Evolutionary conservation across 2,113 vertebrate genomes (phyloP).

Genomic region (Istiophorus platypterus): DNA sequence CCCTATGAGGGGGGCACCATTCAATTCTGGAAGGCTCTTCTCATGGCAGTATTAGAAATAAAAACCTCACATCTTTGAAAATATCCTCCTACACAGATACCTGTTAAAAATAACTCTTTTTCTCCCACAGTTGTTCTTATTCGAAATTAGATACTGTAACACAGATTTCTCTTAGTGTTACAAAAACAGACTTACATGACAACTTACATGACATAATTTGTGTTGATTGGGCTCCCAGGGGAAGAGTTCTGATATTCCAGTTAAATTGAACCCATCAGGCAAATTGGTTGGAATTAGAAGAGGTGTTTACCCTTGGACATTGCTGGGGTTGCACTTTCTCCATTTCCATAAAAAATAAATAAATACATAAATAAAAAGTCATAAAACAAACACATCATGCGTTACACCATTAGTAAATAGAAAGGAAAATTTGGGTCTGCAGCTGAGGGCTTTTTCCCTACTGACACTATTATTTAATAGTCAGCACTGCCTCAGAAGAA

Average conservation of each 20-base stretch:
- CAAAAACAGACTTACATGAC: slow-evolving; percentile 1
- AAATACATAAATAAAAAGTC: no score
- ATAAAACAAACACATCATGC: slow-evolving; percentile 31
- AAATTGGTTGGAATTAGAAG: slow-evolving; percentile 39
- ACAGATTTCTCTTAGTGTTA: slow-evolving; percentile 1
- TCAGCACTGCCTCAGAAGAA: not conserved
- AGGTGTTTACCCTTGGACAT: slow-evolving; percentile 15
- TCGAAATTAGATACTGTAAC: not conserved
- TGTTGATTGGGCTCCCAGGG: slow-evolving; percentile 7
- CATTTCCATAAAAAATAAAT: slow-evolving; percentile 27
- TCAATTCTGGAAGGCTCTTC: not conserved
- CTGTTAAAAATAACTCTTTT: not conserved
- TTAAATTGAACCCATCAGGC: slow-evolving; percentile 39
- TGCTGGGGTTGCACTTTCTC: slow-evolving; percentile 9
- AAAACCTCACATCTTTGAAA: not conserved
- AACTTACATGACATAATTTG: slow-evolving; percentile 19
- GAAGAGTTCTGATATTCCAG: slow-evolving; percentile 9
- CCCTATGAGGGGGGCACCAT: not conserved
- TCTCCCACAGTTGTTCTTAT: not conserved
- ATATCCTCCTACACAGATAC: not conserved
- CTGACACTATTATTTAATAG: not conserved
- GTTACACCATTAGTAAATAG: slow-evolving; percentile 46
- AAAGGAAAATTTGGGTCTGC: not conserved
- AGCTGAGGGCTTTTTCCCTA: not conserved
- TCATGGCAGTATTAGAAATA: not conserved